A percentile compares a stretch with the other conserved stretches of the same genome.
Conservation (phyloP, 2,113 vertebrate genomes). For the Protobothrops mucrosquamatus region DNA sequence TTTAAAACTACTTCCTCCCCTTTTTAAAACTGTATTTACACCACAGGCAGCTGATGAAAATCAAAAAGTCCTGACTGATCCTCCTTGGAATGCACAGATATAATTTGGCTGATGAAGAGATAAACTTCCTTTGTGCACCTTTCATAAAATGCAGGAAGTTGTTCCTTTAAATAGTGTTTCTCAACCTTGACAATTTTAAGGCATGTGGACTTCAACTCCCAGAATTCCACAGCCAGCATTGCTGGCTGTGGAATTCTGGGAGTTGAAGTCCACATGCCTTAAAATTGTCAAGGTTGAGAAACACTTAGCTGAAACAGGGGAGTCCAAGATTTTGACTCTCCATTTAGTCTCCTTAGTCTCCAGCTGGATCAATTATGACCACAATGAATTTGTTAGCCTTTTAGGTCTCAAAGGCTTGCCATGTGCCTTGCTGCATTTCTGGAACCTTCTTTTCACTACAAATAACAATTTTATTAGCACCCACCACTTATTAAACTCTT, state of each 20-base stretch:
- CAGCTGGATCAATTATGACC: not conserved
- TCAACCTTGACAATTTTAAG: too few relatives aligned
- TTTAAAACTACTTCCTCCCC: not conserved
- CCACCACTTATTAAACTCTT: slow-evolving; percentile 36
- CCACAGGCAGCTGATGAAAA: not conserved
- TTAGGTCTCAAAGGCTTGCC: slow-evolving; percentile 30
- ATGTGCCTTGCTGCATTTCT: slow-evolving; percentile 33
- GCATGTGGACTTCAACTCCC: too few relatives aligned
- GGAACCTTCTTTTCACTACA: slow-evolving; percentile 44
- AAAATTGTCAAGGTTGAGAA: too few relatives aligned
- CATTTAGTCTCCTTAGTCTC: too few relatives aligned
- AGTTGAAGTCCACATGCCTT: too few relatives aligned
- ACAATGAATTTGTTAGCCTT: not conserved
- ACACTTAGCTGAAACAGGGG: not conserved
- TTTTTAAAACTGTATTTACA: not conserved
- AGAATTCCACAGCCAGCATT: too few relatives aligned
- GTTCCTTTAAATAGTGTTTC: too few relatives aligned
- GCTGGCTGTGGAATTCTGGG: too few relatives aligned
- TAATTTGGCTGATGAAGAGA: not conserved
- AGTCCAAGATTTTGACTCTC: not conserved
- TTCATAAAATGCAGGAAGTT: not conserved
- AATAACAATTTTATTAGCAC: slow-evolving; percentile 51
- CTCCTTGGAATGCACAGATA: not conserved
- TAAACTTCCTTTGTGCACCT: not conserved
- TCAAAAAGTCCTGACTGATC: not conserved